A percentile compares a stretch with the other conserved stretches of the same genome.
These are phyloP conservation scores for Pardosa pseudoannulata DNA, from an alignment of 2,888 invertebrate species.

Conservation along the genomic window DNA sequence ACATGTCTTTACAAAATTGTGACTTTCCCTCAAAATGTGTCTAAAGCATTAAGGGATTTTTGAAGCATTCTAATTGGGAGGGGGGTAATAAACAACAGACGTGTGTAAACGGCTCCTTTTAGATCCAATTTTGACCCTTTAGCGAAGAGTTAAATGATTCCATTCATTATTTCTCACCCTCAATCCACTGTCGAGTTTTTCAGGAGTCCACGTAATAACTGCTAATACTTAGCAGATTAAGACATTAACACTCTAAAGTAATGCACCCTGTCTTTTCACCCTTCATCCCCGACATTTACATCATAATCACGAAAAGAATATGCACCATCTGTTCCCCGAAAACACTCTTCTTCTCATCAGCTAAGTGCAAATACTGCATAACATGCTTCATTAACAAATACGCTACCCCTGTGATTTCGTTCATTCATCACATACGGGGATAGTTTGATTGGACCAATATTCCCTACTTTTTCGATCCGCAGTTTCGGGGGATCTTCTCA, in stretches of 20 bases:
- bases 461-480: conserved; percentile 36
- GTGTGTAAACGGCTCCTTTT: too few species aligned
- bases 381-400: conserved; percentile 64
- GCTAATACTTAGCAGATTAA: conserved; percentile 1
- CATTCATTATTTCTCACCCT: not conserved
- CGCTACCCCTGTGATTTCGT: conserved; percentile 45
- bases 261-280: not conserved
- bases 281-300: not conserved
- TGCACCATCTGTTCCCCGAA: conserved; percentile 38
- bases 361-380: conserved; percentile 66
- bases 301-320: conserved; percentile 51
- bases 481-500: not conserved
- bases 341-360: conserved; percentile 37
- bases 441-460: conserved; percentile 53
- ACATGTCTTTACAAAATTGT: too few species aligned
- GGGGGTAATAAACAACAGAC: too few species aligned
- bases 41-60: too few species aligned
- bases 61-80: too few species aligned
- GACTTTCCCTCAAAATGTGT: too few species aligned
- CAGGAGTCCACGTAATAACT: not conserved
- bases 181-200: not conserved
- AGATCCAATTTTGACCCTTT: too few species aligned
- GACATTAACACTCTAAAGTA: not conserved
- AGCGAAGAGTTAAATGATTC: not conserved
- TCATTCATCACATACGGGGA: conserved; percentile 53